Evolutionary conservation across 2,888 invertebrate genomes (phyloP), one percentile per base, ranked within the genome.

Genomic region (Onthophagus sagittarius): DNA sequence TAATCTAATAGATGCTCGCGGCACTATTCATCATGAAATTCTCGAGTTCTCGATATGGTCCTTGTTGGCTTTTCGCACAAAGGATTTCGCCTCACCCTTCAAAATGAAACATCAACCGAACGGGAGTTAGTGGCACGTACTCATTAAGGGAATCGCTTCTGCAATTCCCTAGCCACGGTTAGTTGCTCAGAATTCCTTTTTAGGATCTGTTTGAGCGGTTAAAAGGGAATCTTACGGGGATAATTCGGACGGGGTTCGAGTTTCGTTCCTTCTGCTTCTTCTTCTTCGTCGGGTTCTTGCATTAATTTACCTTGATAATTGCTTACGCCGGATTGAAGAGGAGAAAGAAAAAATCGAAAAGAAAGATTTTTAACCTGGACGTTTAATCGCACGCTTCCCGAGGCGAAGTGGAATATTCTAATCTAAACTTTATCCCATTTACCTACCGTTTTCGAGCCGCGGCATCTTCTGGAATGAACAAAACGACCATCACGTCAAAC

Each of bases 401-500:
- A 53, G 39, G 39, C 39, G 39, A 53, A 53, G 9, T 7, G 11
- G 39, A 53, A 53, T 53, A 53, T 53, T 53, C 39, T 53, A 53
- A 53, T 53, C 39, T 53, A 53, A 53, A 53, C 39, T 53, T 53
- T 53, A 53, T 53, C 39, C 39, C 39, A 53, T 53, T 53, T 53
- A 53, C 39, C 39, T 53, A 9, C 7, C 39, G 39, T 53, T 4
- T 11, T 53, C 39, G 9, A 11, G 39, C 39, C 11, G 39, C 39
- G 31, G 67, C 67, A 32, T 31, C 67, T 67, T 67, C 31, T n/a
- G 67, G 13, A 15, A 32, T n/a, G 32, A 67, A 67, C 67, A 67
- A 32, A 67, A 67, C 67, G 32, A 67, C 23, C 23, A 67, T 23
- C 23, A 67, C 67, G 67, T 67, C 67, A 67, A 67, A 67, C 32